A percentile compares a stretch with the other conserved stretches of the same genome.
Evolutionary conservation across 2,113 vertebrate genomes (phyloP).

Genomic region (Carassius carassius): DNA sequence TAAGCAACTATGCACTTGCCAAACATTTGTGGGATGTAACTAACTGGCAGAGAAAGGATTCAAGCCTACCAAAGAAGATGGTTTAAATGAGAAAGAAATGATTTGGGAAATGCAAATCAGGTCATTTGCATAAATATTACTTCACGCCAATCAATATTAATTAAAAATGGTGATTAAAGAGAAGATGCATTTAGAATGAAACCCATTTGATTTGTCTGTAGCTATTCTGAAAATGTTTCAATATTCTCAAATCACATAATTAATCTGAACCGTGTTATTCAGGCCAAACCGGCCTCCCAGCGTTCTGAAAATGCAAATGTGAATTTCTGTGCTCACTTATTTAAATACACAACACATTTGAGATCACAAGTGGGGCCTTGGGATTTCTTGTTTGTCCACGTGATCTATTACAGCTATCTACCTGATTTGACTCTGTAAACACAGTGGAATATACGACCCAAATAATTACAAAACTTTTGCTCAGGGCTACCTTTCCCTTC

Average conservation of each 20-base stretch:
- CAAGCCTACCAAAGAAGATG: neutral
- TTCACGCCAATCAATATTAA: conserved; percentile 33
- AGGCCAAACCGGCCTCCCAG: conserved; percentile 20
- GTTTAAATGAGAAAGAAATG: conserved; percentile 13
- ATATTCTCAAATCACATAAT: conserved; percentile 22
- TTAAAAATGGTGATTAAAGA: conserved; percentile 17
- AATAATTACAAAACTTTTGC: conserved; percentile 27
- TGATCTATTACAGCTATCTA: conserved; percentile 4
- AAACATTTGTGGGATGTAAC: conserved; percentile 19
- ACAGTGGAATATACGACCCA: neutral
- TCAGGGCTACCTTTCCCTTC: conserved; percentile 17
- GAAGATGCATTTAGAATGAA: conserved; percentile 1
- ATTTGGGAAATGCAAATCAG: conserved; percentile 34
- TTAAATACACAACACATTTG: conserved; percentile 7
- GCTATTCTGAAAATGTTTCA: conserved; percentile 5
- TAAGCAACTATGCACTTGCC: conserved; percentile 24
- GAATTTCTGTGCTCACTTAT: neutral
- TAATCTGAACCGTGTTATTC: conserved; percentile 14
- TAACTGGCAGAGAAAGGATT: neutral
- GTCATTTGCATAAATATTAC: conserved; percentile 38
- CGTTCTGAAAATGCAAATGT: conserved; percentile 29
- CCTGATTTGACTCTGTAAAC: conserved; percentile 37
- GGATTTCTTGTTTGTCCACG: conserved; percentile 26
- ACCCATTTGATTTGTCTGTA: neutral
- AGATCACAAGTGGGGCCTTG: conserved; percentile 21